These are phyloP conservation scores for Psilopogon haemacephalus DNA, from an alignment of 2,113 vertebrate genomes.

Conservation along the genomic window DNA sequence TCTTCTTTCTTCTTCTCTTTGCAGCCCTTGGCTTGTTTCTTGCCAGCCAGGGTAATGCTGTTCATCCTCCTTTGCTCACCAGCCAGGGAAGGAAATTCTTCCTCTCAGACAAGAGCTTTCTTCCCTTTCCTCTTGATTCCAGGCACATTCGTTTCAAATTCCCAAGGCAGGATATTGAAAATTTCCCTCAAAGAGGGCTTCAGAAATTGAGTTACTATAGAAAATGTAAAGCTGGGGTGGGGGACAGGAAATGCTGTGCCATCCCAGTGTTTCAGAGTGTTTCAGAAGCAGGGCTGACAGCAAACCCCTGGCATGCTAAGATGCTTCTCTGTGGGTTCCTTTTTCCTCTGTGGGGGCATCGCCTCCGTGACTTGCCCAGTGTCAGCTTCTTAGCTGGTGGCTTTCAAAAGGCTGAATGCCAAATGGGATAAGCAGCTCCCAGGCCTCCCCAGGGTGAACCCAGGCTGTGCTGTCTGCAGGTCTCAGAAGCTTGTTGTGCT, in stretches of 20 bases:
- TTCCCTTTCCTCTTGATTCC: slow-evolving; percentile 43
- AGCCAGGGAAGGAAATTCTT: slow-evolving; percentile 32
- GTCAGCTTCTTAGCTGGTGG: neutral
- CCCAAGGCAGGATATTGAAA: neutral
- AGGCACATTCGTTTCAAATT: neutral
- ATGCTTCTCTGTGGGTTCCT: neutral
- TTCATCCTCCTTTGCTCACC: slow-evolving; percentile 8
- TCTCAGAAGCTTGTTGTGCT: neutral
- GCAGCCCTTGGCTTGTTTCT: slow-evolving; percentile 27
- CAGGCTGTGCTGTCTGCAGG: accelerated
- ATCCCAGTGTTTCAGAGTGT: neutral
- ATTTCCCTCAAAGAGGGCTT: neutral
- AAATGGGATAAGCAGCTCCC: neutral
- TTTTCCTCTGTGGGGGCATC: neutral
- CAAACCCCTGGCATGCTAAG: neutral
- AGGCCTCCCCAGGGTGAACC: neutral
- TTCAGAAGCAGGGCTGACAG: neutral
- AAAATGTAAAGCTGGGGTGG: neutral
- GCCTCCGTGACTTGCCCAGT: neutral
- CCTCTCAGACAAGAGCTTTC: slow-evolving; percentile 40
- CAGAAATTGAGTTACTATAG: neutral
- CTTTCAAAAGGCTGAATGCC: neutral
- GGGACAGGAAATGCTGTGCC: neutral
- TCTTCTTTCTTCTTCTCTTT: slow-evolving; percentile 38
- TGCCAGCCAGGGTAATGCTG: slow-evolving; percentile 40